These are phyloP conservation scores for Lerema accius DNA, from an alignment of 1,140 invertebrate genomes.

Conservation along the genomic window DNA sequence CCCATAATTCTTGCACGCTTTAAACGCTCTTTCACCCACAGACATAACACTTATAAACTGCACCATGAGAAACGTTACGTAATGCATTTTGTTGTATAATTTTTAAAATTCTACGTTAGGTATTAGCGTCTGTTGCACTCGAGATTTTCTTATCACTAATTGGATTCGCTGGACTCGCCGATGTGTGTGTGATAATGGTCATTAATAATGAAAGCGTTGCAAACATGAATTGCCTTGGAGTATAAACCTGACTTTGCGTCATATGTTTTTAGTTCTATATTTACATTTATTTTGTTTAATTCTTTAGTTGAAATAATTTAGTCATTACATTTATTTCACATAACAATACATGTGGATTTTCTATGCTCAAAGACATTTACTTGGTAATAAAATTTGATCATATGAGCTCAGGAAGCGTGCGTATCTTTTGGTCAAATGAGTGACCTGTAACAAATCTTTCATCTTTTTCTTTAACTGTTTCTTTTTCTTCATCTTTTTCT, in stretches of 20 bases:
- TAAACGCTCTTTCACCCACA: slow-evolving; percentile 63
- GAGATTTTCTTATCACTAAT: slow-evolving; percentile 55
- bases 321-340: too few species aligned
- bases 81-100: neutral
- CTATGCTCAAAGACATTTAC: too few species aligned
- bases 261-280: slow-evolving; percentile 27
- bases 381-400: too few species aligned
- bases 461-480: too few species aligned
- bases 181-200: slow-evolving; percentile 47
- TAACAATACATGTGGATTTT: too few species aligned
- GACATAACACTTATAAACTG: neutral
- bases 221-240: slow-evolving; percentile 38
- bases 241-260: slow-evolving; percentile 23
- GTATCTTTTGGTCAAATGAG: too few species aligned
- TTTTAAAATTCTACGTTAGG: slow-evolving; percentile 2
- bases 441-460: too few species aligned
- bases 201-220: slow-evolving; percentile 49
- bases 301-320: too few species aligned
- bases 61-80: neutral
- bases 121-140: slow-evolving; percentile 5
- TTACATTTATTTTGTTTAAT: slow-evolving; percentile 7
- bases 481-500: too few species aligned
- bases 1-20: slow-evolving; percentile 62
- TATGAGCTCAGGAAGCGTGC: too few species aligned
- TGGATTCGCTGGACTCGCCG: slow-evolving; percentile 49